These are phyloP conservation scores for Agonopterix alstromeriana DNA, from an alignment of 2,888 invertebrate species.

Conservation along the genomic window DNA sequence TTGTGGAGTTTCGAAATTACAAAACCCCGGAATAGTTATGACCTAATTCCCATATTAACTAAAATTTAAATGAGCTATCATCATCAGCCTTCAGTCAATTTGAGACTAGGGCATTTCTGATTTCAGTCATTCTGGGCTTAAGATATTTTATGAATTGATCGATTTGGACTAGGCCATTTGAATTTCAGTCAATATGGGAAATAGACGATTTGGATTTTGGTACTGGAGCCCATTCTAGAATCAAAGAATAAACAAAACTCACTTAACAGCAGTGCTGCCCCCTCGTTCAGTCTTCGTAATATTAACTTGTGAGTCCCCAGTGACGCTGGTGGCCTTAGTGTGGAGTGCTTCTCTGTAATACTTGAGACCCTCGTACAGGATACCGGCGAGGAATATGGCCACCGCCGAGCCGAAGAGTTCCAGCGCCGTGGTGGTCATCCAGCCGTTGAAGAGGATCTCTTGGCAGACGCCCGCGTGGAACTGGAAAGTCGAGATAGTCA, in stretches of 20 bases:
- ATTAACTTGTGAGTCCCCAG: constrained; percentile 61
- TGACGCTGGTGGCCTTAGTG: constrained; percentile 28
- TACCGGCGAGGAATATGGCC: constrained; percentile 91
- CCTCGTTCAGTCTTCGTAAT: constrained; percentile 70
- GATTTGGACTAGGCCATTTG: no score
- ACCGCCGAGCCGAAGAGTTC: constrained; percentile 92
- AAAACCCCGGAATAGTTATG: no score
- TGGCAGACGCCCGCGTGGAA: constrained; percentile 88
- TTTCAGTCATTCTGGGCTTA: no score
- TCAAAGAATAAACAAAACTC: constrained; percentile 13
- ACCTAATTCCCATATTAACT: no score
- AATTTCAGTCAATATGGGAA: no score
- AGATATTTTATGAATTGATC: no score
- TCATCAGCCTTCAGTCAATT: no score
- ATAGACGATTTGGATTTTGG: no score
- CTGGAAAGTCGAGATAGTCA: constrained; percentile 54
- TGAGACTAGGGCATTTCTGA: no score
- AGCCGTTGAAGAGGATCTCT: constrained; percentile 87
- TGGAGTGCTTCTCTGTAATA: constrained; percentile 79
- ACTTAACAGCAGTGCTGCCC: constrained; percentile 57
- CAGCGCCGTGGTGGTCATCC: constrained; percentile 83
- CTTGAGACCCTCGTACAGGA: constrained; percentile 97
- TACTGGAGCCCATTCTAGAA: not conserved
- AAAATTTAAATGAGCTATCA: no score
- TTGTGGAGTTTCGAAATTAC: no score